Evolutionary conservation across 2,113 vertebrate genomes (phyloP).

Genomic region (Callocephalon fimbriatum): DNA sequence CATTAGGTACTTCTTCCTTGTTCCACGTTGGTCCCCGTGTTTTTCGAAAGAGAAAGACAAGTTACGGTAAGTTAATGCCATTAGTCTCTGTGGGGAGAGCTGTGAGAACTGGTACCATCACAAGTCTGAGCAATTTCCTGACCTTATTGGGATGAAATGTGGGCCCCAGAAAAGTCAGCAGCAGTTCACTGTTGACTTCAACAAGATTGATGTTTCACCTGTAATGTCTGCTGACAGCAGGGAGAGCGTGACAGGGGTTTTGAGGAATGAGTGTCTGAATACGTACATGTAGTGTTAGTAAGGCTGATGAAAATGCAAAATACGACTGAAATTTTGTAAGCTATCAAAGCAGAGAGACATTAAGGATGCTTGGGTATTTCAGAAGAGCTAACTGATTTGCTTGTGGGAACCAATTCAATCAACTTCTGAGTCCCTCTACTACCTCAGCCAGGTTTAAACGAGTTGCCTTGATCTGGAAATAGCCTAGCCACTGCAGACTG

Average conservation of each 20-base stretch:
- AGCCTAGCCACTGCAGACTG: not conserved
- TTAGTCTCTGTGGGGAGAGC: not conserved
- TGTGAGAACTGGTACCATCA: not conserved
- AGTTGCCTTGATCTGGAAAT: not conserved
- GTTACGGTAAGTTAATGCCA: no score
- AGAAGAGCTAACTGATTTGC: not conserved
- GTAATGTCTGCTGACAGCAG: not conserved
- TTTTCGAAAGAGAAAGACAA: no score
- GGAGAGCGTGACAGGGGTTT: not conserved
- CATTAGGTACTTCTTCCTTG: no score
- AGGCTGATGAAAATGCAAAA: slow-evolving; percentile 15
- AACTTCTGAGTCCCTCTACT: not conserved
- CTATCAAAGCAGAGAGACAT: not conserved
- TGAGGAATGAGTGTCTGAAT: not conserved
- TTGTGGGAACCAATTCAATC: not conserved
- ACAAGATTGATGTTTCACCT: not conserved
- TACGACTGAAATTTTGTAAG: not conserved
- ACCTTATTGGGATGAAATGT: not conserved
- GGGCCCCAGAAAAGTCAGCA: not conserved
- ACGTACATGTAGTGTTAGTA: not conserved
- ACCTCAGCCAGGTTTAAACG: not conserved
- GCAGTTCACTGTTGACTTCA: not conserved
- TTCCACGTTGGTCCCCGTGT: no score
- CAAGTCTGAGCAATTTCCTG: not conserved
- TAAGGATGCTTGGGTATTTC: not conserved